These are phyloP conservation scores for Aplochiton taeniatus DNA, from an alignment of 2,797 vertebrate species.

Conservation along the genomic window DNA sequence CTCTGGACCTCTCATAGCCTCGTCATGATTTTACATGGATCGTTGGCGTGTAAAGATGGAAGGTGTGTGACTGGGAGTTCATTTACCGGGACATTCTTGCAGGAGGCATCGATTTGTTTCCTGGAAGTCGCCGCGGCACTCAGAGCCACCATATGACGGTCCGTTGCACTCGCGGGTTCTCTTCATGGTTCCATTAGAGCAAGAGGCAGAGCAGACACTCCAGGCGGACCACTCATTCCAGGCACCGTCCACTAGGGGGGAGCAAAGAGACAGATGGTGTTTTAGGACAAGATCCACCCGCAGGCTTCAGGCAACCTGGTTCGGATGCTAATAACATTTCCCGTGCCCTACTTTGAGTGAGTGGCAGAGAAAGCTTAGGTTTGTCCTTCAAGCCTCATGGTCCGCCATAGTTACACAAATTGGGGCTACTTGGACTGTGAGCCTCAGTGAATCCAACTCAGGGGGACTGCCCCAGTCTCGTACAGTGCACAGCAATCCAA, in stretches of 20 bases:
- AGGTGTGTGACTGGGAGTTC: background rate
- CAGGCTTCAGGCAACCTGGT: slow-evolving; percentile 18
- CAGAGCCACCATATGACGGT: slow-evolving; percentile 94
- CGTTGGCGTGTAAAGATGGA: background rate
- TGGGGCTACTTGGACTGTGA: background rate
- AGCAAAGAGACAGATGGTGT: slow-evolving; percentile 29
- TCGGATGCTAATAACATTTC: slow-evolving; percentile 30
- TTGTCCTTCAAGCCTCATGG: slow-evolving; percentile 19
- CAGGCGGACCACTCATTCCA: slow-evolving; percentile 98
- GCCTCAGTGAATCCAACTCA: slow-evolving; percentile 1
- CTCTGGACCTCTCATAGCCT: slow-evolving; percentile 20
- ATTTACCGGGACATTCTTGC: slow-evolving; percentile 90
- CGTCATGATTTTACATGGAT: background rate
- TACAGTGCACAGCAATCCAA: background rate
- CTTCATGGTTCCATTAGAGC: slow-evolving; percentile 95
- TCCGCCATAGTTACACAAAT: background rate
- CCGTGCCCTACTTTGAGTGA: slow-evolving; percentile 32
- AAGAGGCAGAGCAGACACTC: slow-evolving; percentile 87
- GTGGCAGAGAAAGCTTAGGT: slow-evolving; percentile 28
- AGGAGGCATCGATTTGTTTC: slow-evolving; percentile 89
- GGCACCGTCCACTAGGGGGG: slow-evolving; percentile 89
- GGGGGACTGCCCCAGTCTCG: background rate
- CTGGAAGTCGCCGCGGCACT: slow-evolving; percentile 93
- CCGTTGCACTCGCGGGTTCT: slow-evolving; percentile 93
- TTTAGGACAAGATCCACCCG: slow-evolving; percentile 13